These are phyloP conservation scores for Girardinichthys multiradiatus DNA, from an alignment of 2,113 vertebrate species.

Conservation along the genomic window DNA sequence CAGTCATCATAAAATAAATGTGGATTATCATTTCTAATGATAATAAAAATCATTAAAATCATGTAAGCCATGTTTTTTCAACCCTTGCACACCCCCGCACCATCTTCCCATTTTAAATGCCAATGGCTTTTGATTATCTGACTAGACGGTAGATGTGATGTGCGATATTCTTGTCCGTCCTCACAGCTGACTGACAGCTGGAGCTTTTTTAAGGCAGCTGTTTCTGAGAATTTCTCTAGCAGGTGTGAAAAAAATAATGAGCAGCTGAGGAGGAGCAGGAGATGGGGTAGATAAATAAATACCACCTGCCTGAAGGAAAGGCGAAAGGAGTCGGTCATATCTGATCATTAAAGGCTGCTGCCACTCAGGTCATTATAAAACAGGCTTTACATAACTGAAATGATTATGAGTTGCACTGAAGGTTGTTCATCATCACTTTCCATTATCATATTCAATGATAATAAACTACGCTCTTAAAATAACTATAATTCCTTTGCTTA, in stretches of 20 bases:
- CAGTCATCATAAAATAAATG: not conserved
- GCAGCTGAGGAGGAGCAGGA: slow-evolving; percentile 43
- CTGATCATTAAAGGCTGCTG: slow-evolving; percentile 73
- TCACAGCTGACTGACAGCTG: slow-evolving; percentile 55
- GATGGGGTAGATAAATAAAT: slow-evolving; percentile 73
- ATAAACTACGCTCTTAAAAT: not conserved
- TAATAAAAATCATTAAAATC: not conserved
- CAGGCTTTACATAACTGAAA: slow-evolving; percentile 16
- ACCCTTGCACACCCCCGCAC: slow-evolving; percentile 15
- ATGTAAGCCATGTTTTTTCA: not conserved
- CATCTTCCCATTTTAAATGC: slow-evolving; percentile 61
- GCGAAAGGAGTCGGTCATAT: slow-evolving; percentile 53
- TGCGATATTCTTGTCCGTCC: slow-evolving; percentile 48
- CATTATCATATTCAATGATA: not conserved
- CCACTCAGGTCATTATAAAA: slow-evolving; percentile 61
- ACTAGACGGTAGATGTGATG: slow-evolving; percentile 53
- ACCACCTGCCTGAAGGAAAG: slow-evolving; percentile 69
- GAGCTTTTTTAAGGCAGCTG: slow-evolving; percentile 21
- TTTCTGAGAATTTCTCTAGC: slow-evolving; percentile 43
- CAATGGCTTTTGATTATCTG: slow-evolving; percentile 59
- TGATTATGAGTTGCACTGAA: not conserved
- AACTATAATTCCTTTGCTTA: not conserved
- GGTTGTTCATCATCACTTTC: slow-evolving; percentile 11
- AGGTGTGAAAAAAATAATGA: slow-evolving; percentile 55
- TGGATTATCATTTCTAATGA: not conserved